phyloP scores from a whole-genome alignment of 2,888 invertebrate genomes.

The Octonoba sinensis region DNA sequence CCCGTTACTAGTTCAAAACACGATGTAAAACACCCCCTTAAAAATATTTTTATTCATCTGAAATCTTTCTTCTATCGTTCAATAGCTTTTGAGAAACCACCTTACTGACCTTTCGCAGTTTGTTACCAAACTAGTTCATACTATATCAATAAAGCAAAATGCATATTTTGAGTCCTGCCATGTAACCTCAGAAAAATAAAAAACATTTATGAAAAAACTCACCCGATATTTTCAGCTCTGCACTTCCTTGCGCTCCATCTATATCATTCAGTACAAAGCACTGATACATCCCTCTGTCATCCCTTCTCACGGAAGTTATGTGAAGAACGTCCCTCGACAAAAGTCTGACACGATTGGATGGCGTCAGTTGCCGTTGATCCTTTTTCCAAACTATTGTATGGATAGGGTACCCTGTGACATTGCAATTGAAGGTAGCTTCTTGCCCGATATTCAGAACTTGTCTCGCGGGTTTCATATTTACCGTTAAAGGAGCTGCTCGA shows the following conservation, averaged over 20 bases:
- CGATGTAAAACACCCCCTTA: too few relatives aligned
- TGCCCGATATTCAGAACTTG: slow-evolving; percentile 86
- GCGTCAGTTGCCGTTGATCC: slow-evolving; percentile 78
- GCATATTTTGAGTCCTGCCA: too few relatives aligned
- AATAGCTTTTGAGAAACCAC: too few relatives aligned
- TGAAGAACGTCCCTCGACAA: slow-evolving; percentile 68
- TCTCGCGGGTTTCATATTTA: slow-evolving; percentile 76
- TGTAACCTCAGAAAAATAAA: too few relatives aligned
- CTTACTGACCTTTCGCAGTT: too few relatives aligned
- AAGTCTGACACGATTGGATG: slow-evolving; percentile 65
- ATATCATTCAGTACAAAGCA: slow-evolving; percentile 87
- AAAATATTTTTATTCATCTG: too few relatives aligned
- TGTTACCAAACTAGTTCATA: too few relatives aligned
- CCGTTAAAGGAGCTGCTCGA: slow-evolving; percentile 80
- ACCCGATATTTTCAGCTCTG: slow-evolving; percentile 83
- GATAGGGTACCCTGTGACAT: slow-evolving; percentile 86
- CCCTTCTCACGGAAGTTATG: slow-evolving; percentile 80
- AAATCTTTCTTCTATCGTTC: too few relatives aligned
- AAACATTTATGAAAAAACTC: not conserved
- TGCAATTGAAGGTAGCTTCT: slow-evolving; percentile 88
- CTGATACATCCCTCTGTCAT: slow-evolving; percentile 92
- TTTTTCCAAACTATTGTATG: slow-evolving; percentile 85
- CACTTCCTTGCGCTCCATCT: slow-evolving; percentile 86
- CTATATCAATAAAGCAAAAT: too few relatives aligned
- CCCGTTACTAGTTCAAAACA: too few relatives aligned